Base-by-base conservation (phyloP, 2,797 vertebrate genomes). In the Lithobates sylvaticus region DNA sequence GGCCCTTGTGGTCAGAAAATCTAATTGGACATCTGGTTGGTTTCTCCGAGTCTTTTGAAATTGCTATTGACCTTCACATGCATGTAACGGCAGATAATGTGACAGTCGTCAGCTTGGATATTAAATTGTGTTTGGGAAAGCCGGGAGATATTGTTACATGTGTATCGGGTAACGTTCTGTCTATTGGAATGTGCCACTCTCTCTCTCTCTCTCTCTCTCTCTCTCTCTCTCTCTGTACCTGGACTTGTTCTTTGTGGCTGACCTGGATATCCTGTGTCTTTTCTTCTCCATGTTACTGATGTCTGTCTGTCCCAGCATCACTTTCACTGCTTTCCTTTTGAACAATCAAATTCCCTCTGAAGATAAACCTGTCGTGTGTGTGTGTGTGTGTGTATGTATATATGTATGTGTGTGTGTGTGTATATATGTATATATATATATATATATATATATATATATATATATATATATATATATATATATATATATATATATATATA, bases 221-320 rank as follows among this genome's bases (percentile, higher is more conserved):
- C n/a, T n/a, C n/a, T n/a, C n/a, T n/a, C n/a, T n/a, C n/a, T n/a
- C n/a, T 54, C 4, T 54, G 15, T 61, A 61, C 54, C 21, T 61
- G 54, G 6, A 23, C 21, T 23, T 23, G 54, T 61, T 23, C 54
- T 61, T 61, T 61, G 54, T 61, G 18, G 18, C 18, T 61, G 54
- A 61, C 54, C 54, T 61, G 54, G 21, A 61, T 61, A 61, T 78
- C 76, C 16, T 64, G 32, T 76, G 77, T 61, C 47, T 8, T 78
- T 44, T 79, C 77, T 21, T n/a, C 65, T 27, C 8, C 27, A 44
- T 34, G 39, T 47, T 26, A 64, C 47, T 12, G 26, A 65, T 79
- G 67, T 79, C 76, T 42, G 16, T 9, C 36, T 47, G 18, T 68
- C 39, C 27, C 7, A 64, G 10, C 29, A 47, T 69, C 65, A 44